Base-by-base conservation (phyloP, 2,797 vertebrate genomes). In the Vultur gryphus region DNA sequence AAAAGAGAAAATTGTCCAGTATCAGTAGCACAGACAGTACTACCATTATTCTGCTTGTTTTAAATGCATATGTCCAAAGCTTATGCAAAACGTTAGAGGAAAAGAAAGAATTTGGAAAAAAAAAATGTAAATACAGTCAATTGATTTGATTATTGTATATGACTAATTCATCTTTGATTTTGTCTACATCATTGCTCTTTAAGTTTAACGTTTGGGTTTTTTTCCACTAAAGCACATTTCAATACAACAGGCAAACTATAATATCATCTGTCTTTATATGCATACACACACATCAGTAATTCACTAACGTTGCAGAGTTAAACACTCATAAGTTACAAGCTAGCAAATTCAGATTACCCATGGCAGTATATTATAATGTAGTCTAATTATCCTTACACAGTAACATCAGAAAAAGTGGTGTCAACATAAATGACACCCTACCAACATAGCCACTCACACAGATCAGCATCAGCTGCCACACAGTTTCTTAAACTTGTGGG, bases 141-240 rank as follows among this genome's bases (percentile, higher is more conserved):
- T 15, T 20, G 7, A 49, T 57, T 49, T 71, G 3, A 76, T 44
- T 65, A 25, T n/a, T 55, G 2, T 10, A 44, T 39, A 33, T 16
- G 15, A 44, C 6, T 76, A 55, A 37, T 2, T 44, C 2, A 9
- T 54, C 10, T 67, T 71, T 82, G 7, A 35, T 87, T 92, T 91
- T 72, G 7, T 55, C 58, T 69, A 9, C 5, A 14, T 29, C 11
- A 49, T 48, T 84, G 10, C 3, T 70, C 5, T 62, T 57, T 65
- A 33, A 13, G 10, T 52, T 66, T 62, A 31, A 65, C 18, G 2
- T 83, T 35, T 28, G 16, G 5, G 1, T 0, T 2, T 9, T 86
- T 75, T 81, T 59, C 23, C 37, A 57, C 15, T 75, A 75, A 75
- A 48, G 3, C 1, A 20, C 51, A 26, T 33, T 70, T 87, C 21